Base-by-base conservation (phyloP, 2,113 vertebrate genomes). In the Monopterus albus region DNA sequence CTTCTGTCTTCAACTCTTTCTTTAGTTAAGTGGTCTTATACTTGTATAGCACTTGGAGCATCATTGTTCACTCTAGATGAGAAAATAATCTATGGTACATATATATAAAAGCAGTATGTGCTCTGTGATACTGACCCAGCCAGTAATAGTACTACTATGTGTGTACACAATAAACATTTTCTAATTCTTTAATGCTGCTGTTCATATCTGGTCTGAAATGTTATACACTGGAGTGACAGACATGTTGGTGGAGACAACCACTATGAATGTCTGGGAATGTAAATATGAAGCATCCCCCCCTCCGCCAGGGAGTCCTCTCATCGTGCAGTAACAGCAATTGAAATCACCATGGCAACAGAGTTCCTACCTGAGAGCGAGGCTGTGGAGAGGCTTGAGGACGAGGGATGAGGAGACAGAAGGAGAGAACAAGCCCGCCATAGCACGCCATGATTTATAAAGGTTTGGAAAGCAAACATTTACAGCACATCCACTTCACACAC, bases 311-410 rank as follows among this genome's bases (percentile, higher is more conserved):
- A 56, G 28, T 31, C 58, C 33, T 55, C 23, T 74, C 64, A 33
- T 58, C 61, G 6, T 6, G 29, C 62, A 72, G 47, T 28, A 64
- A 49, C 74, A 39, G 66, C 45, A 0, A 78, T 79, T 64, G 51
- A 46, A 73, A 86, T 88, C 58, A 72, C 86, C 81, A 86, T 89
- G 85, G 83, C 81, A 91, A 88, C 86, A 83, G 78, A 56, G 68
- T 74, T 67, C 71, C 76, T 84, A 81, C 77, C 67, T 83, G 74
- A 63, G 46, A 66, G 73, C 15, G 11, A 72, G 47, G 74, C 66
- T 31, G 46, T 3, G 28, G 70, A 70, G 63, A 71, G 45, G 65
- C 38, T 20, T 45, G 35, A 69, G 38, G 66, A 40, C 29, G 13
- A 68, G 33, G 36, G 28, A 38, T 14, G 23, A 45, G 51, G 40